Base-by-base conservation (phyloP, 2,797 vertebrate genomes). In the Tarsius wallacei region DNA sequence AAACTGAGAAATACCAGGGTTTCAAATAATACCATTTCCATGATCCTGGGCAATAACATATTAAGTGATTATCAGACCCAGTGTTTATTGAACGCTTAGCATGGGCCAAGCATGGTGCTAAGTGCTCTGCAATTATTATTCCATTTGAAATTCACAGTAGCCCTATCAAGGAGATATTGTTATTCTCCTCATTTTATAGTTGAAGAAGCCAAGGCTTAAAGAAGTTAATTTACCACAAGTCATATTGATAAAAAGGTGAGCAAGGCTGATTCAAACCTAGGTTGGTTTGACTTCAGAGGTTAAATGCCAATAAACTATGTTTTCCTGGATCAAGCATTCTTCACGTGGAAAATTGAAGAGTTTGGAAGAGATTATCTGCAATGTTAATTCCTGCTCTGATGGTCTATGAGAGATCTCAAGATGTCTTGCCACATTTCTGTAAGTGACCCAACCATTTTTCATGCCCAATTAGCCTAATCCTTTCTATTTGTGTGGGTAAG, bases 111-210 rank as follows among this genome's bases (percentile, higher is more conserved):
- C 12, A 63, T 42, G 51, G 12, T 63, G 47, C n/a, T 90, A 85
- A 94, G 4, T n/a, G 21, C 42, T 86, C 59, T 85, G 63, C 73
- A 84, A 36, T 84, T 84, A 36, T 84, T 84, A 42, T 61, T 70
- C 88, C 71, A 77, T 51, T 68, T 84, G 31, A 77, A 90, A 94
- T n/a, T 55, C 71, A 68, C 26, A 59, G 61, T 7, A 90, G 59
- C 5, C 63, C 36, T 13, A 68, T 36, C 47, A 93, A 68, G 49
- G 42, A 89, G 59, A 74, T 74, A 89, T 5, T 74, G 10, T 63
- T 73, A 81, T 51, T 64, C 57, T 31, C 36, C 28, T 74, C 22
- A n/a, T 61, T n/a, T 70, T 51, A 14, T 64, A 71, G 3, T 26
- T 76, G 63, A 53, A 86, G 21, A 33, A 76, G 63, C 19, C 63